Percentiles rank a stretch among this genome's conserved stretches.
phyloP scores from a whole-genome alignment of 2,888 invertebrate genomes.

The Nomada hirtipes region DNA sequence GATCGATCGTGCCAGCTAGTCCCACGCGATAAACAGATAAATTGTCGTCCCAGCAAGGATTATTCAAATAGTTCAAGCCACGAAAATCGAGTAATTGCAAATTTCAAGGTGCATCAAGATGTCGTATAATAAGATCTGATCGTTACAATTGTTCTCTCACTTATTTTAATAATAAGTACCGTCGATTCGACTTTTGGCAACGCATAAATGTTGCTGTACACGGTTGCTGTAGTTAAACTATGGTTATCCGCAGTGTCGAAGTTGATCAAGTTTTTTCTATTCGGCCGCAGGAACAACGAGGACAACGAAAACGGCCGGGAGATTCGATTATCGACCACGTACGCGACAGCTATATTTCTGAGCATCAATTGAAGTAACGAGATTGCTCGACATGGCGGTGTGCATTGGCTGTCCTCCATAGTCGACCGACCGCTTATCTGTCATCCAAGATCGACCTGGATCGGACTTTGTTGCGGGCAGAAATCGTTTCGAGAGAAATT shows the following conservation, averaged over 20 bases:
- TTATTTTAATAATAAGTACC: too few species aligned
- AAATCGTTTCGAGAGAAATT: too few species aligned
- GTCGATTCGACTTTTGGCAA: too few species aligned
- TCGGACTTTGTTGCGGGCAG: not conserved
- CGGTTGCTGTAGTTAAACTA: too few species aligned
- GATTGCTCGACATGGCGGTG: conserved; percentile 29
- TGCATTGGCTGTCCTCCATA: conserved; percentile 5
- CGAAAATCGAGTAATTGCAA: conserved; percentile 37
- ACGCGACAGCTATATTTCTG: conserved; percentile 32
- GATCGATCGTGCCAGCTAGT: not conserved
- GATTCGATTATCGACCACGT: conserved; percentile 47
- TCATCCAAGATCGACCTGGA: conserved; percentile 23
- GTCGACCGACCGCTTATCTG: conserved; percentile 22
- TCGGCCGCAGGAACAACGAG: conserved; percentile 10
- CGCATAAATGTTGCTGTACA: too few species aligned
- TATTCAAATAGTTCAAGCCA: conserved; percentile 61
- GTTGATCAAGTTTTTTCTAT: conserved; percentile 11
- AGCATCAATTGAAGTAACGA: conserved; percentile 36
- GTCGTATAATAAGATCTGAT: not conserved
- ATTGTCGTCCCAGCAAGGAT: conserved; percentile 40
- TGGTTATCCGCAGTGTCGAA: not conserved
- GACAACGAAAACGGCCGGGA: conserved; percentile 24
- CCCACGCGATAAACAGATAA: conserved; percentile 43
- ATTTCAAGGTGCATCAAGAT: conserved; percentile 17
- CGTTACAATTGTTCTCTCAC: too few species aligned